phyloP scores from a whole-genome alignment of 2,888 invertebrate genomes.

The Pyrocoelia pectoralis region DNA sequence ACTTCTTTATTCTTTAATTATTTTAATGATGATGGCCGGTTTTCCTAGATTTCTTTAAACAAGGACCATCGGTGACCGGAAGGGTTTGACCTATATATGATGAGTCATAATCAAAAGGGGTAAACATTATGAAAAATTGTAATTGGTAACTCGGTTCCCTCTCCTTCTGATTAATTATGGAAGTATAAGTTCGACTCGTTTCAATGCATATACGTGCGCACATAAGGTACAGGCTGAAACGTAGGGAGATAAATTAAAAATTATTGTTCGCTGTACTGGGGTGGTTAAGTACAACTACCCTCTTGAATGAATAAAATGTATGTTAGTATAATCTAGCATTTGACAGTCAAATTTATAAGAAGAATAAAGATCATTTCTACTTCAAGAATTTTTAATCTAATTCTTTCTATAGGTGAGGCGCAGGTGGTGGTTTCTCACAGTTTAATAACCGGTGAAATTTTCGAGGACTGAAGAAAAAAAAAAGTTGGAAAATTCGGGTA shows the following conservation, averaged over 20 bases:
- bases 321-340: constrained; percentile 37
- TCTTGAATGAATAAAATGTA: constrained; percentile 33
- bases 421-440: constrained; percentile 39
- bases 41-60: constrained; percentile 16
- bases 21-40: background rate
- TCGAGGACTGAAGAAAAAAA: background rate
- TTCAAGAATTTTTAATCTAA: constrained; percentile 47
- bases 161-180: constrained; percentile 8
- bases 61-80: constrained; percentile 30
- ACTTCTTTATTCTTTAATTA: constrained; percentile 10
- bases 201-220: background rate
- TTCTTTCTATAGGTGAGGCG: constrained; percentile 43
- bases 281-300: constrained; percentile 27
- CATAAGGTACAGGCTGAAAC: constrained; percentile 17
- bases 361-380: constrained; percentile 42
- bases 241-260: constrained; percentile 38
- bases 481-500: background rate
- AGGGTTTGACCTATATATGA: constrained; percentile 42
- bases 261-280: constrained; percentile 33
- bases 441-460: constrained; percentile 27
- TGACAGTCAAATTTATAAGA: constrained; percentile 40
- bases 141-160: background rate
- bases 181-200: background rate
- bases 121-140: constrained; percentile 33
- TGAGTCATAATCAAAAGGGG: constrained; percentile 41